These are phyloP conservation scores for Stictocephala bisonia DNA, from an alignment of 2,888 invertebrate genomes.

Conservation along the genomic window DNA sequence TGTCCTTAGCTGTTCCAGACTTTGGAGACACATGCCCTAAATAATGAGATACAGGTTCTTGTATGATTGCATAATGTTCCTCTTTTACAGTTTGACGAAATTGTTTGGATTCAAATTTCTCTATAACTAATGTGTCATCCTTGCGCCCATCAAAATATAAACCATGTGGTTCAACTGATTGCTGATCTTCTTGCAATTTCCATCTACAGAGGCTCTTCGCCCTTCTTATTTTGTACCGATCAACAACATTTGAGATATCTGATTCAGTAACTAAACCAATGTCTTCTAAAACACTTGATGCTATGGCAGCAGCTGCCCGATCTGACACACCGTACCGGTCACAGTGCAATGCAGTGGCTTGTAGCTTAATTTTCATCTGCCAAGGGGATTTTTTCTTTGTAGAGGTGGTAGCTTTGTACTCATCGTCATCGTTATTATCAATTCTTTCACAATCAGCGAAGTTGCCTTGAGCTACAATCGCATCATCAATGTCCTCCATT, in stretches of 20 bases:
- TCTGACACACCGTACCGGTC: constrained; percentile 39
- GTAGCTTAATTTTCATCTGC: constrained; percentile 27
- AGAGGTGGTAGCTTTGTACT: constrained; percentile 4
- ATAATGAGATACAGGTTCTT: constrained; percentile 37
- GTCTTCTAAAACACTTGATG: constrained; percentile 38
- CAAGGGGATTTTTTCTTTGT: constrained; percentile 21
- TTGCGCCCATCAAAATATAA: constrained; percentile 31
- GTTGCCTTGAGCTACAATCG: background rate
- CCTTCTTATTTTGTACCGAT: constrained; percentile 39
- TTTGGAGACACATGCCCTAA: constrained; percentile 36
- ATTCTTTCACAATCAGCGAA: constrained; percentile 9
- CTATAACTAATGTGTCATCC: no score
- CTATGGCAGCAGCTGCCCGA: constrained; percentile 41
- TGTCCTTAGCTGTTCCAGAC: constrained; percentile 26
- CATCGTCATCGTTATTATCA: constrained; percentile 24
- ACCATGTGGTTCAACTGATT: constrained; percentile 9
- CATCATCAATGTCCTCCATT: constrained; percentile 17
- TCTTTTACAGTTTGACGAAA: no score
- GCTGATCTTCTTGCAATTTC: background rate
- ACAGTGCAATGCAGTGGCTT: constrained; percentile 35
- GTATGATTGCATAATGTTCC: background rate
- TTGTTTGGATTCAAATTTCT: background rate
- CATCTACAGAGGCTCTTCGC: constrained; percentile 18
- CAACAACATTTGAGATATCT: constrained; percentile 9
- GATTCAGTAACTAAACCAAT: constrained; percentile 35